Evolutionary conservation across 2,113 vertebrate genomes (phyloP).

Genomic region (Planiliza haematocheilus): DNA sequence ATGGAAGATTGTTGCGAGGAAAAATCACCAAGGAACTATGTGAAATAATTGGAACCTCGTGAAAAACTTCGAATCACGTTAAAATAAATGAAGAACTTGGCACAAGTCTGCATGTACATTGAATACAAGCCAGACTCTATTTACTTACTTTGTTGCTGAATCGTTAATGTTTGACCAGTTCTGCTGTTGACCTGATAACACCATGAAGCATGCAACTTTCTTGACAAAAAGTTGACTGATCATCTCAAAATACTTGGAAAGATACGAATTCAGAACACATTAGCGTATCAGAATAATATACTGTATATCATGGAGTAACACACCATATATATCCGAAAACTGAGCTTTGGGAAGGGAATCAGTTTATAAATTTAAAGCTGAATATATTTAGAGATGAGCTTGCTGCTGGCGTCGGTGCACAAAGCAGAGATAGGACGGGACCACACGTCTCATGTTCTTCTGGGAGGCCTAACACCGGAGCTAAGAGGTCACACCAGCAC

Average conservation of each 20-base stretch:
- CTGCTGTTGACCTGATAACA: background rate
- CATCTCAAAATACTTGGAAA: no score
- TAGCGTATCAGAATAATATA: background rate
- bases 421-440: slow-evolving; percentile 30
- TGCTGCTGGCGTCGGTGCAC: background rate
- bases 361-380: background rate
- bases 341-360: background rate
- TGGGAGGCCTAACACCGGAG: slow-evolving; percentile 40
- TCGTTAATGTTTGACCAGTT: background rate
- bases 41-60: background rate
- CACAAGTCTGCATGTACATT: no score
- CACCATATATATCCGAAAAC: background rate
- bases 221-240: no score
- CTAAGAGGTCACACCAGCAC: slow-evolving; percentile 47
- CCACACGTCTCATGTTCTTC: slow-evolving; percentile 47
- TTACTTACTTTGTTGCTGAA: background rate
- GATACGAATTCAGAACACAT: no score
- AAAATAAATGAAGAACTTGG: no score
- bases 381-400: background rate
- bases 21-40: background rate
- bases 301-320: no score
- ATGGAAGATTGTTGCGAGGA: no score
- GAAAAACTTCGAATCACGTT: no score
- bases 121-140: background rate
- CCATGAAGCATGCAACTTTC: no score